Evolutionary conservation across 2,888 invertebrate genomes (phyloP), one percentile per base, ranked within the genome.

Genomic region (Crocallis elinguaria): DNA sequence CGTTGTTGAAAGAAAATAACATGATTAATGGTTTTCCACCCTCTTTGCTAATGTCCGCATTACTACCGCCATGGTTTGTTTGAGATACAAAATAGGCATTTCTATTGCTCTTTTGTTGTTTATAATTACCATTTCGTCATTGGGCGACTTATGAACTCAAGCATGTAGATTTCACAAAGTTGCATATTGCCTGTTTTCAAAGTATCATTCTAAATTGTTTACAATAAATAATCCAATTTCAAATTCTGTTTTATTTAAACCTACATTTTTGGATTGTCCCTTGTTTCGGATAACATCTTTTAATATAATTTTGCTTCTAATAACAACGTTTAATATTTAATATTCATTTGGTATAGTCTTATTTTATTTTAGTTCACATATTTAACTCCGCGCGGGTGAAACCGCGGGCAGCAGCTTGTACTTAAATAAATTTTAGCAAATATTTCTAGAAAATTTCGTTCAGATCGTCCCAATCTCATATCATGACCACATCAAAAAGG

Each of bases 11-110:
- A 57, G 62, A 62, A 60, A 62, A 42, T 50, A 60, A 56, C 43
- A 60, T 60, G 52, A 69, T 65, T 63, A 64, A 64, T 59, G 59
- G 53, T 59, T 62, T 56, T 60, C 45, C 49, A 49, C 57, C 59
- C 60, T 62, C 59, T 51, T 51, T 50, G 53, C 55, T 52, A 52
- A 54, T 51, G 35, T 48, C 57, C 23, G 39, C 41, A 37, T 44
- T 52, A 55, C 49, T 33, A 51, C 46, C 41, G 30, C 45, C 50
- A 56, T 37, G 51, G 53, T 38, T 49, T 29, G 30, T 32, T 52
- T 51, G 12, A 17, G n/a, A 36, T 23, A 39, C 32, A 19, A 57
- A 62, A 52, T 51, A 51, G 54, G 33, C 42, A 44, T 50, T 45
- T 57, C 44, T 48, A 43, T 44, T 56, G 36, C 51, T 37, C 14